Conservation (phyloP, 2,888 invertebrate species). For the Nephrotoma guestfalica region DNA sequence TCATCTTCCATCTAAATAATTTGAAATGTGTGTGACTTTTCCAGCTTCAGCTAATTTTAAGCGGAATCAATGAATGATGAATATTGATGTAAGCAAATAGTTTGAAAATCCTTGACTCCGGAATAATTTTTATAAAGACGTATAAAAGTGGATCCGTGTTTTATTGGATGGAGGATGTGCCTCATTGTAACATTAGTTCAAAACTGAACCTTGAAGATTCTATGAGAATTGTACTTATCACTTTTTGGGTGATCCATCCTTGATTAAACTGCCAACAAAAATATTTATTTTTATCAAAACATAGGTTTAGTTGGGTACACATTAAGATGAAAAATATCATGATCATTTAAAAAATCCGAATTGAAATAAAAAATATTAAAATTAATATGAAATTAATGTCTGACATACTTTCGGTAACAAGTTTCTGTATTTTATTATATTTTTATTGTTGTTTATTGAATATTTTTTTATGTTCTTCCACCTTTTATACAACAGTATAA, state of each 20-base stretch:
- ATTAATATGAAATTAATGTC: not conserved
- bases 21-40: not conserved
- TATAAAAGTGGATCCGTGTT: not conserved
- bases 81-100: not conserved
- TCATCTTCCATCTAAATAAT: no score
- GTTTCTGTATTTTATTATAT: not conserved
- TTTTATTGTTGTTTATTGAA: not conserved
- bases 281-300: not conserved
- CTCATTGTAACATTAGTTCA: not conserved
- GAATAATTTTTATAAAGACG: not conserved
- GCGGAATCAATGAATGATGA: not conserved
- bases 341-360: not conserved
- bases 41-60: not conserved
- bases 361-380: not conserved
- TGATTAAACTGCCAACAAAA: not conserved
- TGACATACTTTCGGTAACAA: not conserved
- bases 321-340: not conserved
- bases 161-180: not conserved
- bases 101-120: not conserved
- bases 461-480: not conserved
- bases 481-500: not conserved
- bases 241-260: not conserved
- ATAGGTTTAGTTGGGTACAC: not conserved
- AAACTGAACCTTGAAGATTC: not conserved
- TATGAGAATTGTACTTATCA: not conserved